Evolutionary conservation across 2,797 vertebrate genomes (phyloP), one percentile per base, ranked within the genome.

Genomic region (Gorsachius magnificus): DNA sequence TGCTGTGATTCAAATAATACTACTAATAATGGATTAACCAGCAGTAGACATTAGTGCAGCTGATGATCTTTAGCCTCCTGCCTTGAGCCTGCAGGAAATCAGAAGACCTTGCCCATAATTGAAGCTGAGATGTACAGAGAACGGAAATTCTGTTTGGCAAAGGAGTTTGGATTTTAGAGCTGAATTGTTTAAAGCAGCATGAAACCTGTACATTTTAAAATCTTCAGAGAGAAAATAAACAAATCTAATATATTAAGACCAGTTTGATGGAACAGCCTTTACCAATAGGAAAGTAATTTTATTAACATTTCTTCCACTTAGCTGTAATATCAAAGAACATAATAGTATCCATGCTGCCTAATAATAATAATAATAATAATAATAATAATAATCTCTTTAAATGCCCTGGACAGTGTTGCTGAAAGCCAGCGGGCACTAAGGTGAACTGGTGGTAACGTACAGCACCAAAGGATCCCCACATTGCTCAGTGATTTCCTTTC

Each of bases 21-120:
- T 36, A 54, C 68, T 89, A 89, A 89, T 91, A 96, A 95, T 85
- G 81, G 71, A 96, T 94, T 91, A 92, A 89, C 64, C 79, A 87
- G 69, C 83, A 94, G 69, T n/a, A 65, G 94, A 86, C 93, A 88
- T 90, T 25, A 95, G 65, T 69, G 76, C 24, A 69, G 82, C 58
- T 93, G 89, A 95, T 88, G 79, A 86, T 91, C 84, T 94, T 95
- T 88, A 90, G 71, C 85, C 93, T 95, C 91, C 96, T 95, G 96
- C 85, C 91, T 93, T 56, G 74, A 95, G 45, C 41, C 85, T 57
- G 83, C 86, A 87, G 94, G 95, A 95, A 69, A 83, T 57, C 88
- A 46, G 35, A 89, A 88, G 68, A 43, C 63, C 77, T 77, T 84
- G 41, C 15, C 51, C 2, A 0, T 78, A 93, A 86, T 5, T 76